Conservation (phyloP, 2,797 vertebrate genomes). For the Pseudochaenichthys georgianus region DNA sequence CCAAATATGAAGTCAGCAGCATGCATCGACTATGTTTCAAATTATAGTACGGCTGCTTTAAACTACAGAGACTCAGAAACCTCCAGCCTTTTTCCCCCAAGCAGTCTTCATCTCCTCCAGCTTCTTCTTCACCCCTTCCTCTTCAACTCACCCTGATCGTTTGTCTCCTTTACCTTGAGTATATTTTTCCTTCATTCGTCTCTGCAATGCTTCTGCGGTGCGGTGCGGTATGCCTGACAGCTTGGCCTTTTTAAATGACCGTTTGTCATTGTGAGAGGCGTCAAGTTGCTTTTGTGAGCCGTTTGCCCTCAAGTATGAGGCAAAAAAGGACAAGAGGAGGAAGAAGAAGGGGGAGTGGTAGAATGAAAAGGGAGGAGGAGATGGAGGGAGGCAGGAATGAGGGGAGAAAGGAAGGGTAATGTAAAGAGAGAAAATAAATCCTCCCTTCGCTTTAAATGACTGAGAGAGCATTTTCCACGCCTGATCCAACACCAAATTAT, state of each 20-base stretch:
- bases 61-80: conserved; percentile 29
- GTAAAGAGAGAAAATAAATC: conserved; percentile 55
- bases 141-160: conserved; percentile 51
- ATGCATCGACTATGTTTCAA: conserved; percentile 38
- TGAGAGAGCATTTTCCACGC: conserved; percentile 43
- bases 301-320: conserved; percentile 50
- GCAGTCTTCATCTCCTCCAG: conserved; percentile 60
- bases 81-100: conserved; percentile 50
- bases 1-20: conserved; percentile 35
- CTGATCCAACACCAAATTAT: conserved; percentile 61
- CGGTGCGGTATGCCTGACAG: conserved; percentile 74
- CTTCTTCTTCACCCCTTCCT: conserved; percentile 54
- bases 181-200: conserved; percentile 80
- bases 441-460: conserved; percentile 41
- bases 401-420: conserved; percentile 14
- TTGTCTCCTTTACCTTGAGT: conserved; percentile 71
- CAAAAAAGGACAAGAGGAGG: conserved; percentile 40
- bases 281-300: conserved; percentile 56
- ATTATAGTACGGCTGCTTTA: conserved; percentile 33
- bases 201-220: conserved; percentile 50
- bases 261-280: conserved; percentile 78
- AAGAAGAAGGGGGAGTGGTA: conserved; percentile 32
- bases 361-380: conserved; percentile 33
- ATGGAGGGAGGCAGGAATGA: conserved; percentile 31
- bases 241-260: conserved; percentile 80